These are phyloP conservation scores for Drosophila fulvimacula DNA, from an alignment of 2,888 invertebrate genomes.

Conservation along the genomic window DNA sequence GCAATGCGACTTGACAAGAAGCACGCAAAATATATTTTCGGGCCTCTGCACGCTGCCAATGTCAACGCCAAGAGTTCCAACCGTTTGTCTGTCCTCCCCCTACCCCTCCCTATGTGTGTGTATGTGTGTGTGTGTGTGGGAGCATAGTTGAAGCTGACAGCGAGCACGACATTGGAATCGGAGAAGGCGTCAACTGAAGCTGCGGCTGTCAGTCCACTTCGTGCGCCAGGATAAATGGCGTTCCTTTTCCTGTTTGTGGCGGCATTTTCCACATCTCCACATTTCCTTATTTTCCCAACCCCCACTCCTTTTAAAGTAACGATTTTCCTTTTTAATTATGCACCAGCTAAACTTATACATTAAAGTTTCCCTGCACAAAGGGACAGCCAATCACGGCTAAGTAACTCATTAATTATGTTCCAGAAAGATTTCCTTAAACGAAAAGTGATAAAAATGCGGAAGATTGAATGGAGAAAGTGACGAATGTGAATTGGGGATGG, in stretches of 20 bases:
- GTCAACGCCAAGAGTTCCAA: conserved; percentile 69
- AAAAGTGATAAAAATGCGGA: conserved; percentile 31
- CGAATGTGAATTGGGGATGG: neutral
- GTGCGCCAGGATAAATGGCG: conserved; percentile 51
- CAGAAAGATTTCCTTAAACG: conserved; percentile 14
- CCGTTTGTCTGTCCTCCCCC: conserved; percentile 47
- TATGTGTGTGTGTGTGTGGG: conserved; percentile 32
- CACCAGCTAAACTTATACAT: conserved; percentile 37
- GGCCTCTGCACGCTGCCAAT: conserved; percentile 64
- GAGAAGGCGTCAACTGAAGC: conserved; percentile 40
- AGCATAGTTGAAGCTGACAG: conserved; percentile 79
- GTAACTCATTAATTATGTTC: conserved; percentile 41
- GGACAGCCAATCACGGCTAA: conserved; percentile 46
- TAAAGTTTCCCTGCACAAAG: conserved; percentile 19
- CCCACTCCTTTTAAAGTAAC: conserved; percentile 20
- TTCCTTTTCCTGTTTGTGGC: conserved; percentile 23
- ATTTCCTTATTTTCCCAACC: neutral
- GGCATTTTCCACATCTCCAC: conserved; percentile 9
- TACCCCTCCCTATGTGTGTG: neutral
- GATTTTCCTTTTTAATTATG: conserved; percentile 76
- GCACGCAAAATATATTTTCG: conserved; percentile 65
- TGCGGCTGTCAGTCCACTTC: conserved; percentile 47
- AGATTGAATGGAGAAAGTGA: neutral
- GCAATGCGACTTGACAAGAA: conserved; percentile 61
- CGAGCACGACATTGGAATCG: conserved; percentile 45